Conservation (phyloP, 2,113 vertebrate genomes). For the Verasper variegatus region DNA sequence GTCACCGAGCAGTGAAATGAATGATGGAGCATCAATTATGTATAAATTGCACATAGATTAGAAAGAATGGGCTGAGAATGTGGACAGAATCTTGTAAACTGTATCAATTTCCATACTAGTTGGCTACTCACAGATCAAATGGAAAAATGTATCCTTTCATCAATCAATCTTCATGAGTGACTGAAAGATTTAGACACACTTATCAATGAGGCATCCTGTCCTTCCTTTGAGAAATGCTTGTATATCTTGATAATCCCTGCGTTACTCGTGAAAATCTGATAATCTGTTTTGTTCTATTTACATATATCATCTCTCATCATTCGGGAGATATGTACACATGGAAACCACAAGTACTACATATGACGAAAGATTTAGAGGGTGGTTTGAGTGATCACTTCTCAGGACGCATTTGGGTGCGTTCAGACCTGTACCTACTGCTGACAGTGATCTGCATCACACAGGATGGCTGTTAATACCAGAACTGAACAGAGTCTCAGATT, state of each 20-base stretch:
- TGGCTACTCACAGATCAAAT: constrained; percentile 13
- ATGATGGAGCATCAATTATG: constrained; percentile 51
- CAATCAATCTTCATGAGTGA: constrained; percentile 7
- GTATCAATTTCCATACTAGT: not conserved
- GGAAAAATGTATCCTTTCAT: constrained; percentile 6
- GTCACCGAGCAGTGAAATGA: constrained; percentile 37
- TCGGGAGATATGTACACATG: not conserved
- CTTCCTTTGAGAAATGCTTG: constrained; percentile 16
- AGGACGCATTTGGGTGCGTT: too few species aligned
- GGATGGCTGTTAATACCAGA: not conserved
- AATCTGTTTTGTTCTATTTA: constrained; percentile 29
- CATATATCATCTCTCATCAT: constrained; percentile 17
- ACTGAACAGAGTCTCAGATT: not conserved
- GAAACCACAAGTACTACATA: constrained; percentile 2
- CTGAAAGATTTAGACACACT: constrained; percentile 21
- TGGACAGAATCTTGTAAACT: constrained; percentile 21
- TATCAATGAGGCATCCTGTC: not conserved
- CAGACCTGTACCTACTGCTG: too few species aligned
- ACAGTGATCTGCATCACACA: too few species aligned
- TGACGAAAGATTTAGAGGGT: constrained; percentile 1
- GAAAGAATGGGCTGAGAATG: constrained; percentile 19
- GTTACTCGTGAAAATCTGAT: constrained; percentile 11
- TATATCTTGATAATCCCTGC: constrained; percentile 27
- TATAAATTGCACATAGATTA: constrained; percentile 43
- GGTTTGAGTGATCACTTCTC: too few species aligned